phyloP scores from a whole-genome alignment of 2,888 invertebrate species.

The Drepana falcataria region DNA sequence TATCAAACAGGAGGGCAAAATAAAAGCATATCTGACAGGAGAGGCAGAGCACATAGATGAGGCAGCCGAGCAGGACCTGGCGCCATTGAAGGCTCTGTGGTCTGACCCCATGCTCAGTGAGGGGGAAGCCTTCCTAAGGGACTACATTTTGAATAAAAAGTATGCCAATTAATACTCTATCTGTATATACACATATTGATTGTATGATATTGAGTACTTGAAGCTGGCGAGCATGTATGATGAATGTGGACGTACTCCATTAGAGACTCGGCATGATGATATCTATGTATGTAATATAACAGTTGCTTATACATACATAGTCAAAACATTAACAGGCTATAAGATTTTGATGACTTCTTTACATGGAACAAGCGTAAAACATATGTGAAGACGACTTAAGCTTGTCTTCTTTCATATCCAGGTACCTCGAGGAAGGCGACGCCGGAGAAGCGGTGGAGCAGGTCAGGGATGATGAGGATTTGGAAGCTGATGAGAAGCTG shows the following conservation, averaged over 20 bases:
- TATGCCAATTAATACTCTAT: slow-evolving; percentile 27
- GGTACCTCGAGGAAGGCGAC: slow-evolving; percentile 68
- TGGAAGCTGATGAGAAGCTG: slow-evolving; percentile 86
- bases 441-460: slow-evolving; percentile 71
- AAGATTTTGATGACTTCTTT: too few species aligned
- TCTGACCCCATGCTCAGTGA: slow-evolving; percentile 87
- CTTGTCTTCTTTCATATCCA: slow-evolving; percentile 16
- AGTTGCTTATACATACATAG: too few species aligned
- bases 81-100: slow-evolving; percentile 91
- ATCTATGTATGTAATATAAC: too few species aligned
- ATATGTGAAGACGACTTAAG: too few species aligned
- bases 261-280: too few species aligned
- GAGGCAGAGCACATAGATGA: slow-evolving; percentile 81
- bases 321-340: too few species aligned
- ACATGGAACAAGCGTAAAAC: too few species aligned
- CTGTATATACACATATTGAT: too few species aligned
- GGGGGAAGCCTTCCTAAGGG: slow-evolving; percentile 92
- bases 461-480: slow-evolving; percentile 58
- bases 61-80: slow-evolving; percentile 80
- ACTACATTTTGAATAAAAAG: slow-evolving; percentile 94
- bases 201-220: too few species aligned
- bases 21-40: slow-evolving; percentile 88
- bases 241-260: too few species aligned
- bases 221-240: too few species aligned
- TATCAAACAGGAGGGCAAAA: slow-evolving; percentile 44